Evolutionary conservation across 2,888 invertebrate genomes (phyloP), one percentile per base, ranked within the genome.

Genomic region (Aradus depressus): DNA sequence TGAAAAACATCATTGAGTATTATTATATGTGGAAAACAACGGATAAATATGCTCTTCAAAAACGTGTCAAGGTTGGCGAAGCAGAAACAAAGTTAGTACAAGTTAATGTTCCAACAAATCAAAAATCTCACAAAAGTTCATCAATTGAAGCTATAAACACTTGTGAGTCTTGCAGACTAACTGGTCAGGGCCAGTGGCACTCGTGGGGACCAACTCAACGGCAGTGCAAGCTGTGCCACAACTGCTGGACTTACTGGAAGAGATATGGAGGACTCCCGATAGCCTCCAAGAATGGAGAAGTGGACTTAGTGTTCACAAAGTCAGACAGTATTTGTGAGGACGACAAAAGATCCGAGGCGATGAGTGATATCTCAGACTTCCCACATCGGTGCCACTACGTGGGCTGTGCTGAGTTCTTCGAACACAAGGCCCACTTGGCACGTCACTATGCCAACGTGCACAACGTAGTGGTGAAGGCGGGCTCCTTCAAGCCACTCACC

Each of bases 1-100:
- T 96, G 64, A 92, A 93, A 69, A 95, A 95, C 70, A 89, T 99
- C 58, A 88, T 99, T 64, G 98, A 98, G 72, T 99, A 98, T 75
- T 98, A 98, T 73, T 98, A 99, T 72, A 96, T 98, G 95, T 99
- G 97, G 97, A 99, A 99, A 74, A 98, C 98, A 61, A 98, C 98
- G 58, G 97, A 98, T 72, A 82, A 97, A 70, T 98, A 98, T 72
- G 93, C 96, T 60, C 96, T 97, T 68, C 91, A 95, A 71, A 96
- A 97, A 68, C 79, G 96, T 66, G 89, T 93, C 28, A 98, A 97
- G 70, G 93, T 93, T 59, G 91, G 91, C 26, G 96, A 97, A 70
- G 92, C 93, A 50, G 97, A 98, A 72, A 88, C 90, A 64, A 96
- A 96, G 72, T 75, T 99, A 66, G 98, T 97, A 70, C 97, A 98